phyloP scores from a whole-genome alignment of 2,113 vertebrate species.

The Mohoua ochrocephala region DNA sequence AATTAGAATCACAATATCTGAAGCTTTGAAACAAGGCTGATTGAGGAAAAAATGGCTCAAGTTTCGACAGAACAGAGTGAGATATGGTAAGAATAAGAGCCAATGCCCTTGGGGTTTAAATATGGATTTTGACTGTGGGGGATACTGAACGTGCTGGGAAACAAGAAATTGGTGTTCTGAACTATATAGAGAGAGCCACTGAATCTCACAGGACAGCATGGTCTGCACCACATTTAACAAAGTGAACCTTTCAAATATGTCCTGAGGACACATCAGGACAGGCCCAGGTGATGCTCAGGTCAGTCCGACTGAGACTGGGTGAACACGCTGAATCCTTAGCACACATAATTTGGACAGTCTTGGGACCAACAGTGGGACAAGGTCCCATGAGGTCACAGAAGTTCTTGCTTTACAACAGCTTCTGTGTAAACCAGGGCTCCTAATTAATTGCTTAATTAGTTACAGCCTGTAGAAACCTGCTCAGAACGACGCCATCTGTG shows the following conservation, averaged over 20 bases:
- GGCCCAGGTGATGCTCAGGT: not conserved
- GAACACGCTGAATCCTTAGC: not conserved
- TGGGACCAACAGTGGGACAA: not conserved
- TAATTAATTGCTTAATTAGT: conserved; percentile 51
- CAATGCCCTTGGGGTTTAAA: not conserved
- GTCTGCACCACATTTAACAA: not conserved
- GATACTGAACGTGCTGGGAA: not conserved
- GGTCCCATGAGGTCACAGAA: not conserved
- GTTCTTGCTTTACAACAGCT: not conserved
- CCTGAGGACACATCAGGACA: not conserved
- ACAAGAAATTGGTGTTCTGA: not conserved
- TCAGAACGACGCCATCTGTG: conserved; percentile 14
- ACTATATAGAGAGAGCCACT: not conserved
- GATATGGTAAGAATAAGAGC: not conserved
- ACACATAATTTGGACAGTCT: not conserved
- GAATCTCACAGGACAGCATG: not conserved
- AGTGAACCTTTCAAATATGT: not conserved
- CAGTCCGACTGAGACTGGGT: not conserved
- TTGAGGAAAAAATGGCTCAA: not conserved
- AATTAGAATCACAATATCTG: not conserved
- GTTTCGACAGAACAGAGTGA: not conserved
- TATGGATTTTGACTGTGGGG: not conserved
- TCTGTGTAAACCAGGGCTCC: not conserved
- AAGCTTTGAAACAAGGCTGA: not conserved
- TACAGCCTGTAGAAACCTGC: not conserved